Percentiles rank a stretch among this genome's conserved stretches.
Conservation (phyloP, 2,888 invertebrate genomes). For the Dione vanillae region DNA sequence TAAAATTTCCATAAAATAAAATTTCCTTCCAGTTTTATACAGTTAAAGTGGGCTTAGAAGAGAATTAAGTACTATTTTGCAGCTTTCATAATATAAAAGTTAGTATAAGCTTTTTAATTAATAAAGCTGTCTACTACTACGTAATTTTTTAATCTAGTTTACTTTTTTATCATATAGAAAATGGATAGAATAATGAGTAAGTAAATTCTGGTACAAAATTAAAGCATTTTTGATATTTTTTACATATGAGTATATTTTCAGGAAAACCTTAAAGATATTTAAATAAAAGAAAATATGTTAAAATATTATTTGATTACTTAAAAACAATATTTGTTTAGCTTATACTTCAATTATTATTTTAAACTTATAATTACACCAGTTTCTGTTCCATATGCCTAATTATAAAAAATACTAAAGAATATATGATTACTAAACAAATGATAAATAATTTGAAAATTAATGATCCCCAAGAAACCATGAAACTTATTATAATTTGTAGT, state of each 20-base stretch:
- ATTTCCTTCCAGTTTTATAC: constrained; percentile 16
- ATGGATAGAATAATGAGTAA: not conserved
- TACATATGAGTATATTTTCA: no score
- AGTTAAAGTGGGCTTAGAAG: constrained; percentile 18
- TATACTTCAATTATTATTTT: no score
- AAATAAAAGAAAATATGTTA: no score
- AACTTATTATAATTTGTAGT: constrained; percentile 3
- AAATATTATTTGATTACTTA: no score
- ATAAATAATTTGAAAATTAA: not conserved
- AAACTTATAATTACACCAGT: no score
- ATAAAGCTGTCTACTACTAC: not conserved
- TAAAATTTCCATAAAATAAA: constrained; percentile 17
- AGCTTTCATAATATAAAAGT: constrained; percentile 17
- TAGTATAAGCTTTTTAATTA: constrained; percentile 16
- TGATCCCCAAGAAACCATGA: not conserved
- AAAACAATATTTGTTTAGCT: no score
- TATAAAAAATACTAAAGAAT: no score
- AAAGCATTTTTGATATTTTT: no score
- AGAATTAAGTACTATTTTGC: constrained; percentile 8
- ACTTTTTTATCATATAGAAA: not conserved
- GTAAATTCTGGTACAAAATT: not conserved
- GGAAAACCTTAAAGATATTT: no score
- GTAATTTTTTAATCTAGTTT: not conserved
- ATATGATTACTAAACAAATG: no score
- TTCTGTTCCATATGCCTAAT: no score